Evolutionary conservation across 2,888 invertebrate species (phyloP).

Genomic region (Mythimna lalbum): DNA sequence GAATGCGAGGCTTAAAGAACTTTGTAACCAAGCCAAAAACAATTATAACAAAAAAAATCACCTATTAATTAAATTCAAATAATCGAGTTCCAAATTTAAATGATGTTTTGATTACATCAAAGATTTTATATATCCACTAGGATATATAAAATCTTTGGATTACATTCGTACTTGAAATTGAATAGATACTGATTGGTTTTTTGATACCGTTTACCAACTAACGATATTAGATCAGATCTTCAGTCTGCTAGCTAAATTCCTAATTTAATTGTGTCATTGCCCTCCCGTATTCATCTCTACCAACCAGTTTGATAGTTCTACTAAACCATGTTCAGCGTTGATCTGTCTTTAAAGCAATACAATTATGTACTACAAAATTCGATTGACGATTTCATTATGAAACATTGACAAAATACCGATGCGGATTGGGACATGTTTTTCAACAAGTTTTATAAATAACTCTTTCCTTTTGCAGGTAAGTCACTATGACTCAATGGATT

Average conservation of each 20-base stretch:
- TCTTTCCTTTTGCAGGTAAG: constrained; percentile 72
- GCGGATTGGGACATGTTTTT: constrained; percentile 48
- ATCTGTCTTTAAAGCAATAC: background rate
- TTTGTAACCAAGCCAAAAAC: too few species aligned
- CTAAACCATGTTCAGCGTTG: constrained; percentile 9
- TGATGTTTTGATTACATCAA: constrained; percentile 9
- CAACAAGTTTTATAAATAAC: constrained; percentile 49
- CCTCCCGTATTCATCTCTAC: constrained; percentile 12
- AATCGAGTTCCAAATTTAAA: constrained; percentile 14
- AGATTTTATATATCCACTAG: too few species aligned
- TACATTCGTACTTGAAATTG: constrained; percentile 17
- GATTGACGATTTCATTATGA: constrained; percentile 42
- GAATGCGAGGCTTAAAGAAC: too few species aligned
- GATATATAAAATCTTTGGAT: too few species aligned
- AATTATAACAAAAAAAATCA: background rate
- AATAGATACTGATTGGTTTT: constrained; percentile 14
- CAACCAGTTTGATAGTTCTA: constrained; percentile 42
- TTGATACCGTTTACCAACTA: background rate
- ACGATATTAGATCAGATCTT: background rate
- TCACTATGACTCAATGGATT: constrained; percentile 58
- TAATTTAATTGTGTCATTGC: constrained; percentile 34
- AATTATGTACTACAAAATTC: constrained; percentile 2
- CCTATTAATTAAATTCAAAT: constrained; percentile 25
- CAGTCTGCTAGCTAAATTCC: constrained; percentile 24
- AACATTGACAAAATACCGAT: constrained; percentile 51